Conservation (phyloP, 2,797 vertebrate species). For the Cynopterus sphinx region DNA sequence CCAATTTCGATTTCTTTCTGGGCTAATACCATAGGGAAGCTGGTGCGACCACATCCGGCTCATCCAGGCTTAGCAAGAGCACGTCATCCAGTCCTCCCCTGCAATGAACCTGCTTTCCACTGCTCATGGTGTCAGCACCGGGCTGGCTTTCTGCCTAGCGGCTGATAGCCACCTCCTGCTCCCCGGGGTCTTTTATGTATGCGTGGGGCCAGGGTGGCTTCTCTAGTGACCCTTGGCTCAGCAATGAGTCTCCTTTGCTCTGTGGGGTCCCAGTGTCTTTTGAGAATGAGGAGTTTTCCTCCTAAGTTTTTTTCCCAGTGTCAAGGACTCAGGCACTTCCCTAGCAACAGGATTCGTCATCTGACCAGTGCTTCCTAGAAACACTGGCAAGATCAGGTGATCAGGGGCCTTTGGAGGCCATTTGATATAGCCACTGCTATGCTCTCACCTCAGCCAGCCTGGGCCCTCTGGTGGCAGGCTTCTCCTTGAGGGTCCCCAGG, state of each 20-base stretch:
- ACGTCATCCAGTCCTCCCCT: neutral
- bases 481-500: neutral
- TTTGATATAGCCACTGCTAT: neutral
- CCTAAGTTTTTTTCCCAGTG: neutral
- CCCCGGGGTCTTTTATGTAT: neutral
- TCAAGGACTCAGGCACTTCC: neutral
- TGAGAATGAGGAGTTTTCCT: neutral
- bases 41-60: neutral
- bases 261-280: neutral
- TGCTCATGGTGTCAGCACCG: neutral
- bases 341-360: neutral
- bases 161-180: neutral
- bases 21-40: neutral
- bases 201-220: neutral
- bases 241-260: neutral
- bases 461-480: neutral
- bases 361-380: neutral
- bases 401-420: neutral
- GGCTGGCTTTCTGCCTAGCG: neutral
- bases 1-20: neutral
- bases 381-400: neutral
- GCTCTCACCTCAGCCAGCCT: neutral
- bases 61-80: neutral
- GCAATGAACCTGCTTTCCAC: neutral
- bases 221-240: neutral